A percentile compares a stretch with the other conserved stretches of the same genome.
Conservation (phyloP, 2,797 vertebrate species). For the Poecilia velifera region DNA sequence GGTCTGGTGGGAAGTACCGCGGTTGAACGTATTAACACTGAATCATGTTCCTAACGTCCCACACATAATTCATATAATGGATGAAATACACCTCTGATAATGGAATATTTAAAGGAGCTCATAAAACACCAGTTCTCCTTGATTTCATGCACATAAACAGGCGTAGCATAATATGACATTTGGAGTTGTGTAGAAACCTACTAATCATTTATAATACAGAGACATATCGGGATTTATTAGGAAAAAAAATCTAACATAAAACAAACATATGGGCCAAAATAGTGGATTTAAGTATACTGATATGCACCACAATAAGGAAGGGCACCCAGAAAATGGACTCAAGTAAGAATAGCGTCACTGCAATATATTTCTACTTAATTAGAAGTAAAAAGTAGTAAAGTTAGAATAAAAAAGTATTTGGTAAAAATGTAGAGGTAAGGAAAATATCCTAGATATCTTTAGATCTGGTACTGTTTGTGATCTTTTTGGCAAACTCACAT, state of each 20-base stretch:
- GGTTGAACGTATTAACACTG: not conserved
- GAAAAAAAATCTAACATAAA: not conserved
- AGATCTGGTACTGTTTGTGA: not conserved
- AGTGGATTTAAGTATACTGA: not conserved
- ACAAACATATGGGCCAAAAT: not conserved
- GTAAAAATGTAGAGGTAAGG: not conserved
- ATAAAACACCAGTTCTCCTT: not conserved
- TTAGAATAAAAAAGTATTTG: not conserved
- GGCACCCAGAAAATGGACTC: not conserved
- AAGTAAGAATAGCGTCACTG: not conserved
- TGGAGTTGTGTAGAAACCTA: not conserved
- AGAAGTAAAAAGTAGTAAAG: not conserved
- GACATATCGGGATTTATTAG: not conserved
- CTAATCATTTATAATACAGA: not conserved
- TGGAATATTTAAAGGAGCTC: not conserved
- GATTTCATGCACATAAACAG: not conserved
- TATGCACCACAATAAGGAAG: not conserved
- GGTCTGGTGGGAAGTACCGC: not conserved
- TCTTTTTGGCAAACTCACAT: not conserved
- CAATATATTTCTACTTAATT: not conserved
- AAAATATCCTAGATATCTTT: not conserved
- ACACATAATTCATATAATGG: not conserved
- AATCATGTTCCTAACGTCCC: not conserved
- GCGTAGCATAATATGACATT: not conserved
- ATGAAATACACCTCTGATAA: not conserved